Evolutionary conservation across 1,140 invertebrate species (phyloP), one percentile per base, ranked within the genome.

Genomic region (Neotoxoptera formosana): DNA sequence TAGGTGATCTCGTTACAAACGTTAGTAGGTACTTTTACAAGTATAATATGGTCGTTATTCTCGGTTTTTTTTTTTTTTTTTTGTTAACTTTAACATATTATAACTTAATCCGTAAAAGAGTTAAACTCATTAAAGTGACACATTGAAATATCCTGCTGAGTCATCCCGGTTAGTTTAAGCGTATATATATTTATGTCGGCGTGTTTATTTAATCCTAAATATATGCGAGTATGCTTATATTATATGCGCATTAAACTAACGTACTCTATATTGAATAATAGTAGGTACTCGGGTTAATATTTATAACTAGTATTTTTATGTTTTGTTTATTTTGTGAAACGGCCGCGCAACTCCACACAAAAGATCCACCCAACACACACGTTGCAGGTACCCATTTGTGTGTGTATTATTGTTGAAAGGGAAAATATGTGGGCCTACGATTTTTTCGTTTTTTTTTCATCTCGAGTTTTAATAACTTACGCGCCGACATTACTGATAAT

Each of bases 21-120:
- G 84, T 86, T 86, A 45, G 36, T 47, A n/a, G 23, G 30, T n/a
- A 76, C 30, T 30, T 76, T 76, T 76, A 76, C 30, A 76, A 76
- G 81, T 83, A 83, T 83, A 47, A 45, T 86, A 86, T 47, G 84
- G 84, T 86, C n/a, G 60, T 83, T 86, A 86, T 86, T 86, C 41
- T 30, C 30, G 83, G 7, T 87, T 87, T 45, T 47, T 14, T 47
- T 87, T n/a, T 87, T 87, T 45, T 47, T 14, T 47, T 87, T n/a
- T 87, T 86, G 41, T 30, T 4, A 48, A 87, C 84, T 51, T 87
- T 25, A 34, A 87, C 30, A 87, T n/a, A n/a, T 87, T 87, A 47
- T 87, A 47, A 87, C 23, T 7, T 87, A n/a, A 87, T 87, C 45
- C 45, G 8, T 87, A 47, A 87, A 87, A 87, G 45, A 87, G 45